Percentiles rank a stretch among this genome's conserved stretches.
Conservation (phyloP, 2,888 invertebrate genomes). For the Sphaeridia pumilis region DNA sequence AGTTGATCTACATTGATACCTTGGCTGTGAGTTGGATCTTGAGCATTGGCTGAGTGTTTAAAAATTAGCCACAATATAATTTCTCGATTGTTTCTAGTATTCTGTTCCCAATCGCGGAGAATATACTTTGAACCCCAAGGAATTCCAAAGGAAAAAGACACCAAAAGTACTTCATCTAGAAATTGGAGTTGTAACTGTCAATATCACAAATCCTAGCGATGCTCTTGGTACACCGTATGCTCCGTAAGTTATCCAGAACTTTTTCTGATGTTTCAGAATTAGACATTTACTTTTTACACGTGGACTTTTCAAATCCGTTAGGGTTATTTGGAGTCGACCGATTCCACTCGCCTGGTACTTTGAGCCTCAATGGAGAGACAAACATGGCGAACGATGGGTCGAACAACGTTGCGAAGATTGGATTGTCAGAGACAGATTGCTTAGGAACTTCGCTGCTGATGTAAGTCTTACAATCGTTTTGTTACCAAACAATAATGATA, state of each 20-base stretch:
- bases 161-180: conserved; percentile 56
- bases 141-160: conserved; percentile 53
- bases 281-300: too few relatives aligned
- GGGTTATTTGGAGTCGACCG: conserved; percentile 77
- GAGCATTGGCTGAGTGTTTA: background rate
- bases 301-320: conserved; percentile 36
- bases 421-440: conserved; percentile 69
- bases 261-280: too few relatives aligned
- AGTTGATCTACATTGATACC: conserved; percentile 60
- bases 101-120: conserved; percentile 53
- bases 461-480: conserved; percentile 16
- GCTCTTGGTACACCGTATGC: conserved; percentile 54
- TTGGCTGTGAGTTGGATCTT: conserved; percentile 33
- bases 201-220: conserved; percentile 63
- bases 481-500: background rate
- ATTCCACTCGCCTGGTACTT: conserved; percentile 91
- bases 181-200: conserved; percentile 77
- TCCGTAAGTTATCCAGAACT: conserved; percentile 52
- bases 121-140: conserved; percentile 60
- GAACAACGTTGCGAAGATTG: conserved; percentile 75
- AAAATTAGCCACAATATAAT: background rate
- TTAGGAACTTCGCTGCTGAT: conserved; percentile 74
- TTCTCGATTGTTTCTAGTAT: conserved; percentile 37
- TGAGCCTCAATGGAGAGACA: conserved; percentile 70
- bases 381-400: conserved; percentile 71